Conservation (phyloP, 1,140 invertebrate species). For the Scaptomyza montana region DNA sequence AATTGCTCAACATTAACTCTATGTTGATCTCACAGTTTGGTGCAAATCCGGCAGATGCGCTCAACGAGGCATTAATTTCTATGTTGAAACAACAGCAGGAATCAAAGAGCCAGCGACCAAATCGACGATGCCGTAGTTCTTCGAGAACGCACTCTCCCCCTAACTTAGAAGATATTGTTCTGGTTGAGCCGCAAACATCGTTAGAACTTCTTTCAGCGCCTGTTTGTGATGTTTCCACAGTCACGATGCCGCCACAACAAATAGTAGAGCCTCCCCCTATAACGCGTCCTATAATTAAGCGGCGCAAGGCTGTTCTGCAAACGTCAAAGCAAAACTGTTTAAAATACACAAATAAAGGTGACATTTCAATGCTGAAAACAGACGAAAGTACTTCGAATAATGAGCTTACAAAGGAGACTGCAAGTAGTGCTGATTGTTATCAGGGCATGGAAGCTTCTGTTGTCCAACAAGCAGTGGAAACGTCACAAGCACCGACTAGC, state of each 20-base stretch:
- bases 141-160: conserved; percentile 27
- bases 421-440: neutral
- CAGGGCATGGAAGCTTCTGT: neutral
- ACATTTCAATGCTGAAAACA: neutral
- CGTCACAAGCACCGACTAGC: conserved; percentile 58
- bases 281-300: conserved; percentile 66
- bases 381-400: conserved; percentile 3
- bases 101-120: conserved; percentile 29
- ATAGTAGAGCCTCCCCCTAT: conserved; percentile 22
- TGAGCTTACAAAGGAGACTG: conserved; percentile 3
- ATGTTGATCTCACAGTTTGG: conserved; percentile 59
- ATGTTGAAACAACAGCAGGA: conserved; percentile 64
- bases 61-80: conserved; percentile 67
- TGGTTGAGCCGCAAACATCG: conserved; percentile 67
- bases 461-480: conserved; percentile 17
- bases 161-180: conserved; percentile 73
- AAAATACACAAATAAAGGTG: neutral
- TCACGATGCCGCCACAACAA: conserved; percentile 31
- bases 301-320: conserved; percentile 62
- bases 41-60: conserved; percentile 58
- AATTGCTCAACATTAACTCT: conserved; percentile 58
- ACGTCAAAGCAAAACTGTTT: conserved; percentile 37
- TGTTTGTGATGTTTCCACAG: neutral
- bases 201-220: conserved; percentile 13
- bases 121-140: conserved; percentile 42